A percentile compares a stretch with the other conserved stretches of the same genome.
Conservation (phyloP, 2,888 invertebrate genomes). For the Stenolophus ochropezus region DNA sequence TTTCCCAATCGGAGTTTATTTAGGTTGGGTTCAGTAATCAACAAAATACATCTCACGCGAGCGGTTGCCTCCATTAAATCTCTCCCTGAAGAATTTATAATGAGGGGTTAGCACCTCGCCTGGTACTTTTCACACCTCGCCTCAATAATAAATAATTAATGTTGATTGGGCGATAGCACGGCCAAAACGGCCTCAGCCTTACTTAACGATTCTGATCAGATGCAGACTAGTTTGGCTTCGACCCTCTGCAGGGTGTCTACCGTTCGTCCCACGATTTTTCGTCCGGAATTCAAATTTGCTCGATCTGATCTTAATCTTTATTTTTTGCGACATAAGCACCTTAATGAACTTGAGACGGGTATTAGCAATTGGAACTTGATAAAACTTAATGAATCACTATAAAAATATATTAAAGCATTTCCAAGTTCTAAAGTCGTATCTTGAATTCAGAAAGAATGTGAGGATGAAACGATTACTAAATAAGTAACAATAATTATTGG, state of each 20-base stretch:
- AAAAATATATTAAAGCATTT: no score
- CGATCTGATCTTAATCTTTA: no score
- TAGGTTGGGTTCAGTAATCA: slow-evolving; percentile 37
- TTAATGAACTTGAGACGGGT: no score
- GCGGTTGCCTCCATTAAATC: slow-evolving; percentile 27
- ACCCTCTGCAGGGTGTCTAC: background rate
- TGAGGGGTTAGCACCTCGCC: slow-evolving; percentile 27
- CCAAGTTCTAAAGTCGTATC: no score
- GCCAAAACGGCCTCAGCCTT: slow-evolving; percentile 41
- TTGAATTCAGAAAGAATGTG: no score
- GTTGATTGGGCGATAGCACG: slow-evolving; percentile 51
- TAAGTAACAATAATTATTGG: no score
- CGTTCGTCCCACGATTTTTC: background rate
- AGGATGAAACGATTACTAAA: no score
- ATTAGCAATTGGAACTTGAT: no score
- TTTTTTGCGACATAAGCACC: no score
- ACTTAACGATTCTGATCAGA: slow-evolving; percentile 45
- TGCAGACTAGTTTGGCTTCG: slow-evolving; percentile 30
- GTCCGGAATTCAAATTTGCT: background rate
- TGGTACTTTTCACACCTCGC: slow-evolving; percentile 54
- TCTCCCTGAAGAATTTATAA: slow-evolving; percentile 30
- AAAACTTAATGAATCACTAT: no score
- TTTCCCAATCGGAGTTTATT: slow-evolving; percentile 24
- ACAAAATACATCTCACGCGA: slow-evolving; percentile 46
- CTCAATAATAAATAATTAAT: slow-evolving; percentile 58